Evolutionary conservation across 2,113 vertebrate species (phyloP).

Genomic region (Atherinomorus stipes): DNA sequence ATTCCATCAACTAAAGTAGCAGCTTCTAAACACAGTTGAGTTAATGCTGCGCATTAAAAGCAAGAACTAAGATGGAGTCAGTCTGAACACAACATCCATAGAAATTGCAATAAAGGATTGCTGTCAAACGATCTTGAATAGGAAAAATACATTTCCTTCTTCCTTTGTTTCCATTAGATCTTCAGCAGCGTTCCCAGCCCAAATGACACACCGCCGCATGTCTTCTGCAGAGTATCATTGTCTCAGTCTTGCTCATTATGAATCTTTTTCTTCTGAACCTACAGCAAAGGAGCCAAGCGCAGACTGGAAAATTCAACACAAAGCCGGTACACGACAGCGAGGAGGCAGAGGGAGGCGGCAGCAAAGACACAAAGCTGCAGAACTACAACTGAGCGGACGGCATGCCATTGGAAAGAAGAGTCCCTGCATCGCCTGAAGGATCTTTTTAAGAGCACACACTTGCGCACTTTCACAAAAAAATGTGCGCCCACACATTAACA

Average conservation of each 20-base stretch:
- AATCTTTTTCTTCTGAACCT: constrained; percentile 55
- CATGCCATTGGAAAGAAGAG: constrained; percentile 61
- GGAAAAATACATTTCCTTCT: neutral
- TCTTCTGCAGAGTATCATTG: constrained; percentile 19
- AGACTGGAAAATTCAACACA: constrained; percentile 63
- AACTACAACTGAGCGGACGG: constrained; percentile 76
- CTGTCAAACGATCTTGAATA: neutral
- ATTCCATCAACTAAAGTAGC: constrained; percentile 2
- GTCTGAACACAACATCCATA: neutral
- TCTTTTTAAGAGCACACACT: constrained; percentile 80
- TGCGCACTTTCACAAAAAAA: constrained; percentile 62
- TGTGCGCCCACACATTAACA: constrained; percentile 33
- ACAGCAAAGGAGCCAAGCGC: constrained; percentile 74
- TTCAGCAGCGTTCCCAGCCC: constrained; percentile 14
- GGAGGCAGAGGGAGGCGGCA: constrained; percentile 69
- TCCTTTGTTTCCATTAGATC: constrained; percentile 15
- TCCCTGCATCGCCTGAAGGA: constrained; percentile 74
- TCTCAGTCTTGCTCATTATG: constrained; percentile 53
- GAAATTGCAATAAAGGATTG: neutral
- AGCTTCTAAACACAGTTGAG: neutral
- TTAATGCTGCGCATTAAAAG: neutral
- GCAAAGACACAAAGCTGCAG: constrained; percentile 77
- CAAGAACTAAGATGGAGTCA: neutral
- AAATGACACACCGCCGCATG: constrained; percentile 23
- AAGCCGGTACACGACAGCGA: constrained; percentile 68